These are phyloP conservation scores for Amblyjoppa fuscipennis DNA, from an alignment of 2,888 invertebrate species.

Conservation along the genomic window DNA sequence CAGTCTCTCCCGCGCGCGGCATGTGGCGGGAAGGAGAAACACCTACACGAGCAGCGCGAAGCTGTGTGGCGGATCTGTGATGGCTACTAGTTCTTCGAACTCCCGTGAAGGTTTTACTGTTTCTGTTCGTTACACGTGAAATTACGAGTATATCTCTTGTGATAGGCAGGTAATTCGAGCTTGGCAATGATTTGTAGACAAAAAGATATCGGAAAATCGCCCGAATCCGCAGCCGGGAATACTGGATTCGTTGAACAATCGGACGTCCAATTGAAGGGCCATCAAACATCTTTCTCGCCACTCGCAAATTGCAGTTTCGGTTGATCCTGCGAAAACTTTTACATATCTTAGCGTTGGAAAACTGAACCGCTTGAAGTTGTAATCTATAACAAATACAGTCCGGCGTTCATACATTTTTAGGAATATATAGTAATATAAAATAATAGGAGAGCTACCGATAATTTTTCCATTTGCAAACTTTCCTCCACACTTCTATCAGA, in stretches of 20 bases:
- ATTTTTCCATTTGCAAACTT: neutral
- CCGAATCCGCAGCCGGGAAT: no score
- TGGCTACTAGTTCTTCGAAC: slow-evolving; percentile 28
- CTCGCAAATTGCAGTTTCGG: no score
- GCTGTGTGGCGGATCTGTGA: neutral
- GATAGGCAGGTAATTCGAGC: neutral
- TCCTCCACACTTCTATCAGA: neutral
- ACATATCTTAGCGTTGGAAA: no score
- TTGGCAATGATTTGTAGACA: no score
- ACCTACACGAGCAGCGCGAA: slow-evolving; percentile 29
- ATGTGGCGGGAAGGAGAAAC: slow-evolving; percentile 46
- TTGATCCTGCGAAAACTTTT: no score
- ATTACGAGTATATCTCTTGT: slow-evolving; percentile 29
- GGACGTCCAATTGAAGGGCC: no score
- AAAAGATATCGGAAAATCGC: no score
- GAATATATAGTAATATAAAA: neutral
- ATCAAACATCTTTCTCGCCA: no score
- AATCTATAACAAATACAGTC: no score
- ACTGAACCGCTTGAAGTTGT: no score
- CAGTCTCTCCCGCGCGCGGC: slow-evolving; percentile 34
- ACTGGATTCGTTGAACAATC: no score
- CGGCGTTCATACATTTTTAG: no score
- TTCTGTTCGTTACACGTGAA: slow-evolving; percentile 6
- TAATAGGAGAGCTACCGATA: neutral
- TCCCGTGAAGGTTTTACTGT: slow-evolving; percentile 42